A percentile compares a stretch with the other conserved stretches of the same genome.
Conservation (phyloP, 2,888 invertebrate genomes). For the Timema podura region DNA sequence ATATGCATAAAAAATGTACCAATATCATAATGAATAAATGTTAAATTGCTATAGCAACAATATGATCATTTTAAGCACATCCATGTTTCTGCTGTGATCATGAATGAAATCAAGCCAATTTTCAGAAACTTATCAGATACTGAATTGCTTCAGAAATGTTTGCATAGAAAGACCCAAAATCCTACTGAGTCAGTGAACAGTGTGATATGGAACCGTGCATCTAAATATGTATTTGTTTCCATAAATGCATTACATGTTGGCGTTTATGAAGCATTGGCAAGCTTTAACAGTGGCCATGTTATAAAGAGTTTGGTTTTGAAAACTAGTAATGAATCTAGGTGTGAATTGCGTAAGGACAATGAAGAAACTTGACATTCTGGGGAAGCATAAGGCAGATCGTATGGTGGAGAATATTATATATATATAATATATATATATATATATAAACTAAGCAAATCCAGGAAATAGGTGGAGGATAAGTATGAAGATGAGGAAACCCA, state of each 20-base stretch:
- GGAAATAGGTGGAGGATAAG: not conserved
- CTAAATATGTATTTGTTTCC: constrained; percentile 6
- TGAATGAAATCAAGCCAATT: not conserved
- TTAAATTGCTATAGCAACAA: too few species aligned
- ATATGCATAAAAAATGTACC: too few species aligned
- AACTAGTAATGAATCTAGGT: not conserved
- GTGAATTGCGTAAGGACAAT: not conserved
- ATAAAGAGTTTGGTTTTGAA: not conserved
- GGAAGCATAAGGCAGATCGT: not conserved
- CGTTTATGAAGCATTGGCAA: not conserved
- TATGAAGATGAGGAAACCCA: too few species aligned
- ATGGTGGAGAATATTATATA: not conserved
- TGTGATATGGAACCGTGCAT: not conserved
- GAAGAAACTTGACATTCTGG: not conserved
- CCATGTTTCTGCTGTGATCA: too few species aligned
- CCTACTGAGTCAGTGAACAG: not conserved
- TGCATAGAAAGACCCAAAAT: constrained; percentile 7
- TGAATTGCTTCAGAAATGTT: too few species aligned
- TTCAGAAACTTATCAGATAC: not conserved
- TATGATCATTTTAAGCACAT: too few species aligned
- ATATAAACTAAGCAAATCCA: too few species aligned
- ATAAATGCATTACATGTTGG: constrained; percentile 4
- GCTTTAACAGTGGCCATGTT: not conserved
- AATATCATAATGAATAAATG: too few species aligned
- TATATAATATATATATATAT: not conserved